Base-by-base conservation (phyloP, 2,113 vertebrate species). In the Apodemus sylvaticus region DNA sequence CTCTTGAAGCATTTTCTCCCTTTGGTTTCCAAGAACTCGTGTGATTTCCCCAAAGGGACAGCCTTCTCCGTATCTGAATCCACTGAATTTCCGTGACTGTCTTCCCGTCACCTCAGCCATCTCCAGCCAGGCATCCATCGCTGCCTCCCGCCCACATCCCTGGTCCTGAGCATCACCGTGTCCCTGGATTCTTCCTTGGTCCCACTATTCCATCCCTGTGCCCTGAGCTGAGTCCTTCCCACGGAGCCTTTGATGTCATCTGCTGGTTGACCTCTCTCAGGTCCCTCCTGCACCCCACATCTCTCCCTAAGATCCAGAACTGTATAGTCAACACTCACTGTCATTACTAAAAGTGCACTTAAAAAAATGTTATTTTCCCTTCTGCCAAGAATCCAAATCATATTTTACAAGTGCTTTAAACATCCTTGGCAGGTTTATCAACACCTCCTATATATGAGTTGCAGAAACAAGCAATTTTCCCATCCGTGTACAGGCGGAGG, bases 361-460 rank as follows among this genome's bases (percentile, higher is more conserved):
- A 51, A 58, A 90, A 66, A 53, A 51, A 74, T 53, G 42, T 45
- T 17, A 31, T 81, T 86, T 48, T 66, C 42, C 51, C 73, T 86
- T 71, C 73, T 45, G 0, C 85, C n/a, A 86, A 94, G 71, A 89
- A 91, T 48, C 87, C 42, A 83, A 87, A 94, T 87, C 73, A 68
- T 78, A 95, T 92, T 91, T 95, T 6, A 78, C 90, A 95, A 87
- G 45, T 31, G 7, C n/a, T 85, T 60, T 68, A 7, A 86, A 93
- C 74, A 88, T 86, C 62, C 29, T 64, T 86, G 95, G 85, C 88
- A 98, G 94, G 66, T 94, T 94, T 92, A 81, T 70, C 89, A 89
- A 92, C 90, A 93, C 78, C 92, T 97, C 85, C 81, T 94, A 11
- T 76, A 77, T 86, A 48, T 93, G 92, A 94, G 94, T 71, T 86